Percentiles rank a stretch among this genome's conserved stretches.
Conservation (phyloP, 2,797 vertebrate genomes). For the Pteropus rufus region DNA sequence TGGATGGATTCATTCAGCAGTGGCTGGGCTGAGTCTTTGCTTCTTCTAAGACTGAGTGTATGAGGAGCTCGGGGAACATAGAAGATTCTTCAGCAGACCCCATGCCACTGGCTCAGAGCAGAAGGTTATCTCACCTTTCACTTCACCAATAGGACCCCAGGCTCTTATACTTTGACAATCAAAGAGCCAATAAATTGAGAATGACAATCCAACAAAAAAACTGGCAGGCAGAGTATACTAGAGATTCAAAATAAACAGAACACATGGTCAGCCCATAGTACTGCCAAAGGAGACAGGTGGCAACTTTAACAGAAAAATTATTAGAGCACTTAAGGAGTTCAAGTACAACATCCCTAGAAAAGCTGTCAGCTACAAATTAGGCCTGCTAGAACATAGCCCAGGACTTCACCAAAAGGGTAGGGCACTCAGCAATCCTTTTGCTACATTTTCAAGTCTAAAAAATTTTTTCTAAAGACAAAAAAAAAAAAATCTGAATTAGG, state of each 20-base stretch:
- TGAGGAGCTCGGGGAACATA: background rate
- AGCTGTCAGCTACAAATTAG: rapidly evolving
- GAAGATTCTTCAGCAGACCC: background rate
- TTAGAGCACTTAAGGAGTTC: background rate
- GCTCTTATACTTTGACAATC: background rate
- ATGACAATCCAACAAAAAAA: background rate
- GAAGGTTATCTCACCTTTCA: background rate
- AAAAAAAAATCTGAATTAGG: background rate
- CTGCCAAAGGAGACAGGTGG: background rate
- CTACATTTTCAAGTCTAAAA: background rate
- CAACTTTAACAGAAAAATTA: background rate
- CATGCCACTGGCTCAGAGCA: background rate
- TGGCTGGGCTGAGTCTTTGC: background rate
- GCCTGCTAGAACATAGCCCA: background rate
- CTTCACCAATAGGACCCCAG: background rate
- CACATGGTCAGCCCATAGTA: background rate
- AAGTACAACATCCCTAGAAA: background rate
- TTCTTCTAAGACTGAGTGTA: background rate
- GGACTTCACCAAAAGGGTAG: background rate
- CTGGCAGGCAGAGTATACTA: background rate
- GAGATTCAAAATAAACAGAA: background rate
- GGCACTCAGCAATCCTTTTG: background rate
- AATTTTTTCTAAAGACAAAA: background rate
- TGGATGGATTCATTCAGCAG: background rate
- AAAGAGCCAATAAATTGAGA: background rate